These are phyloP conservation scores for Aphaenogaster rudis DNA, from an alignment of 1,140 invertebrate species.

Conservation along the genomic window DNA sequence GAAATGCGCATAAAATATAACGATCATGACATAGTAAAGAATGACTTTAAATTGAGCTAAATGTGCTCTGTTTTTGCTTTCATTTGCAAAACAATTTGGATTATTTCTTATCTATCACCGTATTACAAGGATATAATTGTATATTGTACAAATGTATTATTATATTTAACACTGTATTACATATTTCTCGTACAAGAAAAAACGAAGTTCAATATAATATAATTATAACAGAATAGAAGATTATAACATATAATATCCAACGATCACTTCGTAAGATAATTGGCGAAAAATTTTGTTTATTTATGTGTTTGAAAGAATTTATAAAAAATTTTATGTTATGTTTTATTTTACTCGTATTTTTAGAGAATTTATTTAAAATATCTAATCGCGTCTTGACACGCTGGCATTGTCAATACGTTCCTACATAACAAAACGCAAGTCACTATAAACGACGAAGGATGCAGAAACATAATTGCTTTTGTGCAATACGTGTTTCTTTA, in stretches of 20 bases:
- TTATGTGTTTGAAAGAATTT: background rate
- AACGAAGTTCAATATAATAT: background rate
- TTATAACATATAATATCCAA: background rate
- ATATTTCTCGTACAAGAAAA: background rate
- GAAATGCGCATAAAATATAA: slow-evolving; percentile 14
- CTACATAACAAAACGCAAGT: background rate
- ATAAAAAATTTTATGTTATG: background rate
- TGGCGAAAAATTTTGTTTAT: background rate
- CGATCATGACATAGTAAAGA: background rate
- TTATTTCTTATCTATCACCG: background rate
- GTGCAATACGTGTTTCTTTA: slow-evolving; percentile 34
- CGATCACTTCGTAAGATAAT: background rate
- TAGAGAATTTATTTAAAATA: background rate
- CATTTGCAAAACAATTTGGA: background rate
- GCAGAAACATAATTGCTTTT: slow-evolving; percentile 42
- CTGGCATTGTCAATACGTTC: background rate
- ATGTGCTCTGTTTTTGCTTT: background rate
- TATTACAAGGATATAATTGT: background rate
- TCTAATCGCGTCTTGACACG: background rate
- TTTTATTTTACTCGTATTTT: too few relatives aligned
- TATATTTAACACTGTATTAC: background rate
- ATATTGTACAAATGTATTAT: background rate
- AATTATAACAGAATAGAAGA: background rate
- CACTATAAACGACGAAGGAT: background rate
- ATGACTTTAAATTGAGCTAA: background rate